These are phyloP conservation scores for Neomonachus schauinslandi DNA, from an alignment of 2,113 vertebrate species.

Conservation along the genomic window DNA sequence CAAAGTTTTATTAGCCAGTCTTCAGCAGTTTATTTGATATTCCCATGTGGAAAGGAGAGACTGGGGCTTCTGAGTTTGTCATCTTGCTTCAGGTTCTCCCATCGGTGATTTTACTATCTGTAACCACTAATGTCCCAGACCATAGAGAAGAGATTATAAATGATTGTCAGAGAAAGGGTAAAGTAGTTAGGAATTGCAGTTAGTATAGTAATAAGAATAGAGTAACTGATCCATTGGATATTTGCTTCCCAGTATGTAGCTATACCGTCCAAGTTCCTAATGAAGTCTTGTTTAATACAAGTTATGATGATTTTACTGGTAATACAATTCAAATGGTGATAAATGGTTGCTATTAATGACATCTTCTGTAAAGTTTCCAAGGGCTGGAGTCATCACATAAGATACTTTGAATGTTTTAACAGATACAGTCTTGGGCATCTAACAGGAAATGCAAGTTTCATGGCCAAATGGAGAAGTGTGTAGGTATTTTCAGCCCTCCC, in stretches of 20 bases:
- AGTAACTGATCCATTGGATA: not conserved
- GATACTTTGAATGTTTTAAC: not conserved
- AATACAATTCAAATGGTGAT: not conserved
- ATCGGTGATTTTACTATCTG: not conserved
- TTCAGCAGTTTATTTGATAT: not conserved
- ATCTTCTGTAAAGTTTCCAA: not conserved
- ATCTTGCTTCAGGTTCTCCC: not conserved
- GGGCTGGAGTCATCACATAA: not conserved
- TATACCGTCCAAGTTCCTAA: not conserved
- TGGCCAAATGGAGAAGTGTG: not conserved
- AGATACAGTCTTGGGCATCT: not conserved
- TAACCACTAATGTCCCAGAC: not conserved
- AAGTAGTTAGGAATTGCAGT: not conserved
- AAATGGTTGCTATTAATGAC: not conserved
- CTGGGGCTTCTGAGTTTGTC: not conserved
- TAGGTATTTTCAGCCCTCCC: not conserved
- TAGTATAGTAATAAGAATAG: not conserved
- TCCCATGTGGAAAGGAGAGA: not conserved
- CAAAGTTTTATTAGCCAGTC: not conserved
- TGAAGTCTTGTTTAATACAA: not conserved
- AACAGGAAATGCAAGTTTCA: not conserved
- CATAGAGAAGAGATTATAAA: not conserved
- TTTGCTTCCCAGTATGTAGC: not conserved
- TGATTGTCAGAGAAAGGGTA: not conserved
- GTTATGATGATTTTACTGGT: not conserved